Evolutionary conservation across 1,140 invertebrate genomes (phyloP), one percentile per base, ranked within the genome.

Genomic region (Maniola jurtina): DNA sequence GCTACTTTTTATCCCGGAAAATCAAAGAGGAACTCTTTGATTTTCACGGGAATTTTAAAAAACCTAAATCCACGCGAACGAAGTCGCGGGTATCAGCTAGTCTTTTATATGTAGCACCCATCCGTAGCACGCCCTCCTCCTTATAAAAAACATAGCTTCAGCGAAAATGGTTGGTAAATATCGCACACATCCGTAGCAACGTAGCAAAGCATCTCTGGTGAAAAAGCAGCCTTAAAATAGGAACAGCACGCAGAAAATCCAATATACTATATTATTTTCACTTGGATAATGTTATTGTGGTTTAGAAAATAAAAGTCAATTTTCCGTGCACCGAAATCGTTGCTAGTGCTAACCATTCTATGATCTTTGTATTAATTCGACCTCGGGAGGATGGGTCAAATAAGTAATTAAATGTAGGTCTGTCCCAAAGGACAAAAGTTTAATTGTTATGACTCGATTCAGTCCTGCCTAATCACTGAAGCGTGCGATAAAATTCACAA

Each of bases 321-420:
- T 48, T 48, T 48, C 8, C 14, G 10, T 48, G 45, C n/a, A 14
- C 6, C 14, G 14, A 48, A 48, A n/a, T 15, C 10, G n/a, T n/a
- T 2, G 3, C 11, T 48, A 14, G 10, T 6, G 13, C 14, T 48
- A 48, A 48, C 3, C n/a, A 48, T 6, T 38, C 38, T 38, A 11
- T 38, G 2, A 38, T 38, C 38, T 54, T 6, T 5, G 5, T 13
- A 16, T 54, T 36, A 54, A 6, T 33, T 54, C 7, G 33, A n/a
- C 60, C 34, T 52, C 61, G 5, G 36, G 38, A 54, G 35, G 36
- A 15, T 54, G 73, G 73, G 73, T 78, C 79, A 75, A 81, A 79
- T 77, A 79, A 73, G 72, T 77, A 79, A 81, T 75, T 79, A 71
- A 76, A 77, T 79, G 73, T 73, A 76, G 74, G 70, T 56, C 68